Percentiles rank a stretch among this genome's conserved stretches.
These are phyloP conservation scores for Trachythela sp. DNA, from an alignment of 64 coral and sea anemone genomes.

Conservation along the genomic window DNA sequence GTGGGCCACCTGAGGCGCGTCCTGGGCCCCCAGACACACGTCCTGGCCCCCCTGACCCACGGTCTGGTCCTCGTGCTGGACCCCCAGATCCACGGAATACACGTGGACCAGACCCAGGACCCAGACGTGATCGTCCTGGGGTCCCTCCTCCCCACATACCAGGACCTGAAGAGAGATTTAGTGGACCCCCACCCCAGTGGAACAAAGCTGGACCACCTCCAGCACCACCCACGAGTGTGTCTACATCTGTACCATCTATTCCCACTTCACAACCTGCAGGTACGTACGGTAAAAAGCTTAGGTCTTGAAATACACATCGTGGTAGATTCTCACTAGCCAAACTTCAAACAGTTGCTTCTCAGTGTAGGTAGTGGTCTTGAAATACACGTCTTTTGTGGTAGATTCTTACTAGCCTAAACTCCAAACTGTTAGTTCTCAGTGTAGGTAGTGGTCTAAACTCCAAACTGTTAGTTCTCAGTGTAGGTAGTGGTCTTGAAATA, in stretches of 20 bases:
- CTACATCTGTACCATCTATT: not conserved
- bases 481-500: too few species aligned
- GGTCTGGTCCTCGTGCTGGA: slow-evolving; percentile 64
- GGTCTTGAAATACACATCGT: too few species aligned
- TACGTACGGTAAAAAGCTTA: not conserved
- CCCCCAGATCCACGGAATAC: slow-evolving; percentile 58
- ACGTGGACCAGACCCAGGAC: slow-evolving; percentile 50
- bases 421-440: too few species aligned
- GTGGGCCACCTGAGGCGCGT: not conserved
- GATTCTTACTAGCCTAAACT: too few species aligned
- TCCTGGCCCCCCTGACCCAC: not conserved
- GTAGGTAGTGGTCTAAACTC: too few species aligned
- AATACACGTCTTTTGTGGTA: too few species aligned
- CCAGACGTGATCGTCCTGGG: slow-evolving; percentile 53
- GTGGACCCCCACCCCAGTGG: not conserved
- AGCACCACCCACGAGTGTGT: not conserved
- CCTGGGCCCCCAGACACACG: not conserved
- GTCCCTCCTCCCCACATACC: slow-evolving; percentile 48
- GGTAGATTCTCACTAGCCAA: too few species aligned
- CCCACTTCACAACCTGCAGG: not conserved
- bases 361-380: too few species aligned
- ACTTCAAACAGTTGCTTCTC: too few species aligned
- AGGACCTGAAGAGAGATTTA: not conserved
- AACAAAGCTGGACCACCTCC: not conserved
- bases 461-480: too few species aligned